Percentiles rank a stretch among this genome's conserved stretches.
Conservation (phyloP, 2,113 vertebrate genomes). For the Mungos mungo region DNA sequence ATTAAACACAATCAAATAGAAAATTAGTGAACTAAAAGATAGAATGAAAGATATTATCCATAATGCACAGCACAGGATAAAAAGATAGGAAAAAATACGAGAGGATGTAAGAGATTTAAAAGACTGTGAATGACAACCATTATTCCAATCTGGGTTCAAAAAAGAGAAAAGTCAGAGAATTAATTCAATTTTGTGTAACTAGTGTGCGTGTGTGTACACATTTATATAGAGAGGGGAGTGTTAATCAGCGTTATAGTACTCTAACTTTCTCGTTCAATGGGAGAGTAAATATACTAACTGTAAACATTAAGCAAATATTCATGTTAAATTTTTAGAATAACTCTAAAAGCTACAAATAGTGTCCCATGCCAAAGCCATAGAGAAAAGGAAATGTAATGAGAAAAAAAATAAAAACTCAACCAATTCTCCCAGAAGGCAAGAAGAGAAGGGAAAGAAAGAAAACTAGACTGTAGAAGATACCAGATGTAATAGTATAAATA, state of each 20-base stretch:
- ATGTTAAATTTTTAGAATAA: not conserved
- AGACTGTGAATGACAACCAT: not conserved
- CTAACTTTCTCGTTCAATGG: not conserved
- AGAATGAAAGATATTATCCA: not conserved
- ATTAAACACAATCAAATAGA: not conserved
- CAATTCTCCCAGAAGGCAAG: not conserved
- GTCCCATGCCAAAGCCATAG: not conserved
- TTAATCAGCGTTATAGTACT: not conserved
- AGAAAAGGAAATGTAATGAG: not conserved
- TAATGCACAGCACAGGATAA: not conserved
- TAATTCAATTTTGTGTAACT: not conserved
- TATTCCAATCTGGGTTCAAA: not conserved
- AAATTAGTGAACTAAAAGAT: not conserved
- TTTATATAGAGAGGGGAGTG: not conserved
- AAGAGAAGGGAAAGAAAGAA: not conserved
- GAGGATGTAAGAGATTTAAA: not conserved
- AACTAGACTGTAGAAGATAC: not conserved
- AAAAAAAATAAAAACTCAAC: not conserved
- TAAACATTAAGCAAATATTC: not conserved
- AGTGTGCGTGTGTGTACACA: not conserved
- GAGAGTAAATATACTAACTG: not conserved
- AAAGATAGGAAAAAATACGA: not conserved
- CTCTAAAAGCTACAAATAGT: not conserved
- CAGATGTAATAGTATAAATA: not conserved
- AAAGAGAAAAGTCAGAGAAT: not conserved